phyloP scores from a whole-genome alignment of 2,113 vertebrate genomes.

The Macroglossus sobrinus region DNA sequence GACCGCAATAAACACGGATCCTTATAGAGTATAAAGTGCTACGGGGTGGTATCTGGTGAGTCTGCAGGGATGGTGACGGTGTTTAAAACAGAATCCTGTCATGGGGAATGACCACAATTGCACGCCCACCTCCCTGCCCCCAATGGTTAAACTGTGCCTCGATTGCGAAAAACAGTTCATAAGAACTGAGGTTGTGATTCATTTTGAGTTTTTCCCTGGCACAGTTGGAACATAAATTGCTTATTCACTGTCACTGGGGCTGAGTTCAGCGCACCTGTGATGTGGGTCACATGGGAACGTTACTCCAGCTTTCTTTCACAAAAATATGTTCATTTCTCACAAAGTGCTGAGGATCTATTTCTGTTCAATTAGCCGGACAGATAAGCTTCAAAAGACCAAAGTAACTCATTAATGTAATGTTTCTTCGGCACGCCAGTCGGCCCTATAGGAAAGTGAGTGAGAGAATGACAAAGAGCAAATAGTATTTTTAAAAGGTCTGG shows the following conservation, averaged over 20 bases:
- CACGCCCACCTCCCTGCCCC: too few species aligned
- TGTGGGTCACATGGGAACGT: constrained; percentile 33
- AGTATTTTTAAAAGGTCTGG: not conserved
- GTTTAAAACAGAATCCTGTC: not conserved
- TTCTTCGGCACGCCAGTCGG: constrained; percentile 57
- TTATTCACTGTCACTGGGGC: not conserved
- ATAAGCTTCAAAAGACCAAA: constrained; percentile 82
- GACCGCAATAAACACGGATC: constrained; percentile 3
- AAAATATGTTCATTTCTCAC: constrained; percentile 87
- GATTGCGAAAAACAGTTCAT: not conserved
- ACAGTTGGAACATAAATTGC: not conserved
- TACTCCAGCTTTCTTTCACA: constrained; percentile 65
- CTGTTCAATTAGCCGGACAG: constrained; percentile 72
- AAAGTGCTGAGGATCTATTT: constrained; percentile 68
- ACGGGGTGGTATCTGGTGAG: too few species aligned
- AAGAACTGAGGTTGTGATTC: not conserved
- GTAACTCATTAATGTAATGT: constrained; percentile 78
- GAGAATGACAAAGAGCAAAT: not conserved
- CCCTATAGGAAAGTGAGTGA: constrained; percentile 22
- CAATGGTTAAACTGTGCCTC: not conserved
- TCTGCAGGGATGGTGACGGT: not conserved
- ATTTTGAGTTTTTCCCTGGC: not conserved
- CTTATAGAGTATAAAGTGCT: not conserved
- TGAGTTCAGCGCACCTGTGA: constrained; percentile 79
- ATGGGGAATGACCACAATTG: not conserved